Evolutionary conservation across 1,140 invertebrate genomes (phyloP).

Genomic region (Epicauta chinensis): DNA sequence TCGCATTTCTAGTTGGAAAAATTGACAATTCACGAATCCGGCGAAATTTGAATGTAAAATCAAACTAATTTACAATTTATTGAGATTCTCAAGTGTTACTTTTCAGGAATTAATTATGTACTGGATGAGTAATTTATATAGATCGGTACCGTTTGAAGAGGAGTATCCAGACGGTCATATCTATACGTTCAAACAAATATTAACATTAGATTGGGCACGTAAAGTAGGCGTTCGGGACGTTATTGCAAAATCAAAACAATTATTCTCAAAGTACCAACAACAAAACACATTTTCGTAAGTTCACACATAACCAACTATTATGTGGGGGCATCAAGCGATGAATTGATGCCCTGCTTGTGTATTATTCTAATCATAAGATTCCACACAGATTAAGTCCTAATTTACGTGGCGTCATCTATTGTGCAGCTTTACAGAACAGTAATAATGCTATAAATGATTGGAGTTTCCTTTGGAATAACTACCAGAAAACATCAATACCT

Average conservation of each 20-base stretch:
- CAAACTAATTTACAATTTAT: background rate
- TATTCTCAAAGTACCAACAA: slow-evolving; percentile 34
- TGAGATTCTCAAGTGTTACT: no score
- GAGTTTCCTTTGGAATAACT: slow-evolving; percentile 46
- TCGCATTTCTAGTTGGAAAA: slow-evolving; percentile 46
- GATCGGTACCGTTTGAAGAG: slow-evolving; percentile 27
- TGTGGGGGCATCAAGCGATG: slow-evolving; percentile 3
- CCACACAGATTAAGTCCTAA: slow-evolving; percentile 46
- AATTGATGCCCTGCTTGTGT: background rate
- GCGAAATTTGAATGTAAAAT: slow-evolving; percentile 27
- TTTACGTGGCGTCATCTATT: slow-evolving; percentile 52
- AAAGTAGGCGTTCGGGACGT: slow-evolving; percentile 45
- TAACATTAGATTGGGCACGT: slow-evolving; percentile 49
- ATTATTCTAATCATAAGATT: background rate
- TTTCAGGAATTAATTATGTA: slow-evolving; percentile 23
- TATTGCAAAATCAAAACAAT: slow-evolving; percentile 32
- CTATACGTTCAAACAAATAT: slow-evolving; percentile 40
- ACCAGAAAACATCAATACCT: slow-evolving; percentile 43
- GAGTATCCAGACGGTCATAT: slow-evolving; percentile 23
- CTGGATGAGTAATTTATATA: slow-evolving; percentile 8
- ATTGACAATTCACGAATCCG: slow-evolving; percentile 32
- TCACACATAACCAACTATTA: no score
- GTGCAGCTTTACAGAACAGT: slow-evolving; percentile 43
- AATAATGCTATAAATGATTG: slow-evolving; percentile 38
- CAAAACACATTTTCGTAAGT: no score